Conservation (phyloP, 2,113 vertebrate species). For the Pseudorasbora parva region DNA sequence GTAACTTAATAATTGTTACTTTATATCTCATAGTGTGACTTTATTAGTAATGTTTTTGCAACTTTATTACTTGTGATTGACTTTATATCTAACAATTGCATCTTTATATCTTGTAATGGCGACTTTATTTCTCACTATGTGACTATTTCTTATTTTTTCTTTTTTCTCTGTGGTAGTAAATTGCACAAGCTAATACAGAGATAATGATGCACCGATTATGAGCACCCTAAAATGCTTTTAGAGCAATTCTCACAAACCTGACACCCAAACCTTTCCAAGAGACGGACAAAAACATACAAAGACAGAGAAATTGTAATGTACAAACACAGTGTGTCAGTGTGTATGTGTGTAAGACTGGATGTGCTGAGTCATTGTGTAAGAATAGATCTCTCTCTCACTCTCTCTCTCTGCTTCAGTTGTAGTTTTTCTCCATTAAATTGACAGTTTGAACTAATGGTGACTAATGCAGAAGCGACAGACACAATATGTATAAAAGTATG, state of each 20-base stretch:
- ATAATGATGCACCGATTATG: not conserved
- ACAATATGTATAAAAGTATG: conserved; percentile 7
- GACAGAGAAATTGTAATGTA: conserved; percentile 1
- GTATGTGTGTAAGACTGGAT: conserved; percentile 2
- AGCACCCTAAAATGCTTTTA: conserved; percentile 6
- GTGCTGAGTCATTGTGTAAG: conserved; percentile 39
- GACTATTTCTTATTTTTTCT: not conserved
- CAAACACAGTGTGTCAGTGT: not conserved
- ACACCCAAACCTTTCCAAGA: conserved; percentile 14
- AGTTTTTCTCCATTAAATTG: conserved; percentile 56
- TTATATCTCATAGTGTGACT: not conserved
- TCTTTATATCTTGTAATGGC: not conserved
- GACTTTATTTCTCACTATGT: not conserved
- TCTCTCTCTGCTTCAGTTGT: conserved; percentile 51
- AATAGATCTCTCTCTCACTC: conserved; percentile 48
- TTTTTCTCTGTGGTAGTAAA: not conserved
- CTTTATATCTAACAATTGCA: too few species aligned
- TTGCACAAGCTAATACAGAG: not conserved
- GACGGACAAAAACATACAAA: conserved; percentile 13
- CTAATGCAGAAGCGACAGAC: not conserved
- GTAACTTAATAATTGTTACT: too few species aligned
- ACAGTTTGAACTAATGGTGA: conserved; percentile 9
- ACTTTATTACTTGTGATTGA: too few species aligned
- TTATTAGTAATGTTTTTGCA: not conserved
- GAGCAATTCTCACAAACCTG: not conserved